Base-by-base conservation (phyloP, 2,797 vertebrate genomes). In the Varecia variegata region DNA sequence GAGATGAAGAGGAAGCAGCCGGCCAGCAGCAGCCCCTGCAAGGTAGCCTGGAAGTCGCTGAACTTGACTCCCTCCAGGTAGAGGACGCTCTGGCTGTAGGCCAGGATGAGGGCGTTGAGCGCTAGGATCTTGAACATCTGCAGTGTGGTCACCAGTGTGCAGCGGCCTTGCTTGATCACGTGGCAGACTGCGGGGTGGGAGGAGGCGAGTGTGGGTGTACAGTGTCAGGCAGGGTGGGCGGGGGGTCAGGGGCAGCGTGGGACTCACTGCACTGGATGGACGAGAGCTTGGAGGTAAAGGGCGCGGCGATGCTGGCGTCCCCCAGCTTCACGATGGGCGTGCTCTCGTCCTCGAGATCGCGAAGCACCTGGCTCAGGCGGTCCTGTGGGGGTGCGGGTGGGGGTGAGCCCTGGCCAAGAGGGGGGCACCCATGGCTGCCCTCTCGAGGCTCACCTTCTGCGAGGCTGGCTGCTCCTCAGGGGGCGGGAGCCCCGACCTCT, bases 121-220 rank as follows among this genome's bases (percentile, higher is more conserved):
- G 99, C 99, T 30, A 99, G 98, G 97, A 99, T 99, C 98, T 99
- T 99, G 96, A 99, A 99, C 99, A 99, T 99, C 96, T 99, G 99
- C 68, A 99, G 99, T 0, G 99, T 99, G 5, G 99, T 99, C 67
- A 99, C 99, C 76, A 99, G 97, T 0, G 99, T 99, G 98, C 99
- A 99, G 2, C 99, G 99, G 0, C 99, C 99, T 98, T 99, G 99
- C 98, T 99, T 99, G 98, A 99, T 99, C 94, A 99, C 99, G 60
- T 99, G 99, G 97, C 99, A 99, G 96, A 99, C 99, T 99, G 96
- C 0, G 50, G 88, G 80, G n/a, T 90, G 23, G 70, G 14, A 32
- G 27, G 14, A 38, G 14, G 30, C 15, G 18, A 85, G 67, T 15
- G 18, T 80, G 79, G 56, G 88, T 1, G 30, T 40, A 0, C 43